phyloP scores from a whole-genome alignment of 1,140 invertebrate species.

The Anastrepha obliqua region DNA sequence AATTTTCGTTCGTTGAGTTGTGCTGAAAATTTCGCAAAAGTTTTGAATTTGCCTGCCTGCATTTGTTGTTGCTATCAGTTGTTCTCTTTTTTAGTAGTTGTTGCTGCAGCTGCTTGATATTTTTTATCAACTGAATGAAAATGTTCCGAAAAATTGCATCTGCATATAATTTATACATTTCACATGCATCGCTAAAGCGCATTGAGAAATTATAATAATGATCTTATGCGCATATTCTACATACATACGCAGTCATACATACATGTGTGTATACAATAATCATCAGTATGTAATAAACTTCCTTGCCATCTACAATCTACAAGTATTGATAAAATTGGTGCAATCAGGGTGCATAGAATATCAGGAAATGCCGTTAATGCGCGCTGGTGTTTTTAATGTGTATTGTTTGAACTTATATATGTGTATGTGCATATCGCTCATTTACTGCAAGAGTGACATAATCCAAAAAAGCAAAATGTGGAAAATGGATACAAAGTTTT shows the following conservation, averaged over 20 bases:
- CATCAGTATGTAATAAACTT: no score
- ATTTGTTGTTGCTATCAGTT: conserved; percentile 34
- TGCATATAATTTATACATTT: conserved; percentile 29
- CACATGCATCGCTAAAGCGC: not conserved
- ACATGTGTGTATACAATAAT: not conserved
- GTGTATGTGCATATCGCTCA: no score
- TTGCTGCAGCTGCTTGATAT: conserved; percentile 28
- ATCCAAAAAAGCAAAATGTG: no score
- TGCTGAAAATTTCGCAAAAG: conserved; percentile 32
- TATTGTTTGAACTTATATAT: no score
- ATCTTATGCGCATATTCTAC: not conserved
- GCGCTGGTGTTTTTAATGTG: no score
- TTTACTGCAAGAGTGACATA: no score
- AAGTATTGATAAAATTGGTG: no score
- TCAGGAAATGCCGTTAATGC: no score
- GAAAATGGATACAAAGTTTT: no score
- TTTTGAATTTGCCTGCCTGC: conserved; percentile 27
- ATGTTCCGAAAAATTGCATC: conserved; percentile 10
- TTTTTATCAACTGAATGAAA: conserved; percentile 30
- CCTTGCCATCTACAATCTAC: no score
- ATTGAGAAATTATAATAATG: not conserved
- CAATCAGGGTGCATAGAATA: no score
- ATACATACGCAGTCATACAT: not conserved
- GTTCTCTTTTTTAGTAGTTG: conserved; percentile 7
- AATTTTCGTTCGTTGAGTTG: conserved; percentile 21